Percentiles rank a stretch among this genome's conserved stretches.
These are phyloP conservation scores for Lucilia cuprina DNA, from an alignment of 1,140 invertebrate genomes.

Conservation along the genomic window DNA sequence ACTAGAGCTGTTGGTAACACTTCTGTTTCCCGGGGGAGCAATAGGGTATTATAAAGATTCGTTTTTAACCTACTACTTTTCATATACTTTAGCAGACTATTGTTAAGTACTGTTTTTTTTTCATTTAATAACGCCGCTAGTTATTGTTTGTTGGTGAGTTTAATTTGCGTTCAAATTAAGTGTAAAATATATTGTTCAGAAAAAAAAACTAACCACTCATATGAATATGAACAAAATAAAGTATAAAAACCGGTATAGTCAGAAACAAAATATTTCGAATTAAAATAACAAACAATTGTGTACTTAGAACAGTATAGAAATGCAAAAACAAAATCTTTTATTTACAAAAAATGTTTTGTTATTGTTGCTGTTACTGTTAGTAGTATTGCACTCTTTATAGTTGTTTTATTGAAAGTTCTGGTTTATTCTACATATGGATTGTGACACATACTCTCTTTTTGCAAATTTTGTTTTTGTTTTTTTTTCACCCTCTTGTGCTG, in stretches of 20 bases:
- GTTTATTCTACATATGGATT: background rate
- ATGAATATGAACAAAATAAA: background rate
- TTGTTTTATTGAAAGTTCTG: background rate
- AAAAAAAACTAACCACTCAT: background rate
- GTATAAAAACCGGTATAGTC: background rate
- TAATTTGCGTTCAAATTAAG: conserved; percentile 11
- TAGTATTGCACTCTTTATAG: background rate
- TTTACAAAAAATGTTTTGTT: background rate
- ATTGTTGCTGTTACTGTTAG: background rate
- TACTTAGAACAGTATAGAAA: background rate
- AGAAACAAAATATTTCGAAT: background rate
- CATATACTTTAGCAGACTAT: background rate
- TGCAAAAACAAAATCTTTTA: background rate
- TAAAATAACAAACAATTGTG: background rate
- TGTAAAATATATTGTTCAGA: background rate
- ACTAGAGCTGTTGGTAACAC: too few species aligned
- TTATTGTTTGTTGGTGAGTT: background rate
- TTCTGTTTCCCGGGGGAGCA: too few species aligned
- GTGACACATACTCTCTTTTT: background rate
- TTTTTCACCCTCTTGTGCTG: background rate
- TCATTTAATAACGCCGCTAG: background rate
- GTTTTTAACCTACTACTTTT: too few species aligned
- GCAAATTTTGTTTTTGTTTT: background rate
- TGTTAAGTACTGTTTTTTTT: background rate
- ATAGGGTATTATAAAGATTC: too few species aligned